Evolutionary conservation across 1,140 invertebrate species (phyloP).

Genomic region (Oryzaephilus surinamensis): DNA sequence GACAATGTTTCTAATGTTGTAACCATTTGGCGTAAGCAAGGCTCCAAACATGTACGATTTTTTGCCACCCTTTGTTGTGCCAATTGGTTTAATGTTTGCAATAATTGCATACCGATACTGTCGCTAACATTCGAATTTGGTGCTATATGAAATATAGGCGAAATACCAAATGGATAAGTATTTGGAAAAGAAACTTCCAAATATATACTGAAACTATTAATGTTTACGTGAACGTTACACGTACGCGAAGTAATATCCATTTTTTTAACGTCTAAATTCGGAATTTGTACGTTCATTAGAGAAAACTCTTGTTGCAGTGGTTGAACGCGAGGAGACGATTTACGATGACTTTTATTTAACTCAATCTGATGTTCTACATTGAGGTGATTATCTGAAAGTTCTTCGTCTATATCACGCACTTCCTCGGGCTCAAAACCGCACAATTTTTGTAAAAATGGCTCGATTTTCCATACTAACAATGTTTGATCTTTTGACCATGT

Average conservation of each 20-base stretch:
- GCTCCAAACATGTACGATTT: conserved; percentile 68
- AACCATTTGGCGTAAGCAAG: conserved; percentile 65
- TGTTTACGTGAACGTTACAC: conserved; percentile 62
- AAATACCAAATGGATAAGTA: conserved; percentile 62
- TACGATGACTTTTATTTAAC: conserved; percentile 1
- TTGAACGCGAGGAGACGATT: conserved; percentile 24
- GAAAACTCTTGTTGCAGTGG: conserved; percentile 78
- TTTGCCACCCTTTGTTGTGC: conserved; percentile 63
- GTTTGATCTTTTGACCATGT: conserved; percentile 94
- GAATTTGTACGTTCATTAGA: conserved; percentile 75
- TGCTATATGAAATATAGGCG: conserved; percentile 62
- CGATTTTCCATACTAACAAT: conserved; percentile 81
- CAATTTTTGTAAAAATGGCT: conserved; percentile 67
- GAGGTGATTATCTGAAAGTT: conserved; percentile 7
- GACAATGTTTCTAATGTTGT: conserved; percentile 51
- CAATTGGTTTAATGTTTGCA: conserved; percentile 62
- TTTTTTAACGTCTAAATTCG: conserved; percentile 66
- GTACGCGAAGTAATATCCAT: conserved; percentile 59
- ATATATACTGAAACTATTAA: conserved; percentile 60
- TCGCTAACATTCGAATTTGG: conserved; percentile 44
- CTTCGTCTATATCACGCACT: conserved; percentile 34
- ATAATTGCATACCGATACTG: conserved; percentile 45
- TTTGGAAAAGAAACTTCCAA: conserved; percentile 71
- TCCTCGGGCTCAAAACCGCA: conserved; percentile 48
- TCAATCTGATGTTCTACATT: neutral